Base-by-base conservation (phyloP, 1,140 invertebrate species). In the Bombus impatiens region DNA sequence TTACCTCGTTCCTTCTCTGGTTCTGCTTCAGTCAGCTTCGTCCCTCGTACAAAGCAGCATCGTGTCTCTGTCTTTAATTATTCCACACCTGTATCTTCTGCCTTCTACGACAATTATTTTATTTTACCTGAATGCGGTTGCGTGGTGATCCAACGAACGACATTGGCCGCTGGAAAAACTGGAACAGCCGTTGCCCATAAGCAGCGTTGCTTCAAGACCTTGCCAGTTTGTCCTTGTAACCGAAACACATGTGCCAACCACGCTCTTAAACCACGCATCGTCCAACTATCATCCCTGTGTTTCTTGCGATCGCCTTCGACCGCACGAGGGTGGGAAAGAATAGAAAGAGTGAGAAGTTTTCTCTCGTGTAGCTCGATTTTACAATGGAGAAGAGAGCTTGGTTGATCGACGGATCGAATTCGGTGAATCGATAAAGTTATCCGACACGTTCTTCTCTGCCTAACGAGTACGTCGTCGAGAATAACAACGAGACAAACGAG, bases 101-200 rank as follows among this genome's bases (percentile, higher is more conserved):
- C 28, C 35, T 28, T 18, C 3, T 5, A 6, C 53, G 9, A 72
- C 18, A 44, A 74, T 86, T 74, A n/a, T 22, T 22, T 37, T n/a
- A 28, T 74, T 25, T 32, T n/a, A n/a, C 0, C 22, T 28, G 68
- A 9, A 57, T 37, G 18, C 4, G n/a, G 3, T 35, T 13, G 32
- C 22, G 3, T 1, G 28, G 25, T 35, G 40, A 62, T 15, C 40
- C 40, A 37, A 68, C 3, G 32, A 75, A 32, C 47, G 47, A 53
- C 59, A 42, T 47, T 32, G 15, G 28, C 62, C 53, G 15, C 0
- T n/a, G n/a, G 22, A 35, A 44, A 67, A 77, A 83, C 59, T 83
- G 81, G 81, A 83, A 37, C 81, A 65, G 12, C 57, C 22, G 18
- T 76, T 57, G 53, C 5, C 81, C 72, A 47, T 76, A 67, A 65